Base-by-base conservation (phyloP, 2,113 vertebrate species). In the Damaliscus lunatus region DNA sequence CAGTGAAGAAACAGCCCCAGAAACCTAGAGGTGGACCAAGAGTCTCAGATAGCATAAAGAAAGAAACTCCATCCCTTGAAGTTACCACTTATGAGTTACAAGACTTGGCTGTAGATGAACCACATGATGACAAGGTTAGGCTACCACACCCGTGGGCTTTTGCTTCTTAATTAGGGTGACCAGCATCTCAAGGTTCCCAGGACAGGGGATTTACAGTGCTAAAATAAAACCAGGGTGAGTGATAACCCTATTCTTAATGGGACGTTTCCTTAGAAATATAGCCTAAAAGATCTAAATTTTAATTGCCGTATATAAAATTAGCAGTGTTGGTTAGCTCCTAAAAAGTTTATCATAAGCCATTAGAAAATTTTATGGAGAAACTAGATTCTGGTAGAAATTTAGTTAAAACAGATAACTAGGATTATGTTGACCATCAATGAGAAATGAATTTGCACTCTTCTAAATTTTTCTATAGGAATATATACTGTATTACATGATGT, bases 61-160 rank as follows among this genome's bases (percentile, higher is more conserved):
- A 96, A 67, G 98, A 97, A 90, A 7, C 40, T 0, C 67, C 89
- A 0, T 48, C 84, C 14, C 90, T 96, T 1, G 99, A 98, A 16
- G 94, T 97, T 10, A 11, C 99, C 78, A 98, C 98, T 77, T 98
- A 98, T 0, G 98, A 98, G 78, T 86, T 98, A 5, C 98, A 96
- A 95, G 99, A 98, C 0, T 57, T 98, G 0, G 98, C 86, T 78
- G 84, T 98, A 81, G 99, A 99, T 8, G 99, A 98, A 12, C 99
- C 99, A 71, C 99, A 98, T 55, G 99, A 99, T 0, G 99, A 99
- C 80, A 99, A 99, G 99, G 99, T 99, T 97, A 92, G 88, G 7
- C 43, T 40, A 27, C 27, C 55, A 50, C 33, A 52, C 3, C 17
- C 4, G 21, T 43, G 36, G 19, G 40, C 33, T 91, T 93, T 55